Evolutionary conservation across 2,888 invertebrate genomes (phyloP).

Genomic region (Callyntrura guangdongensis): DNA sequence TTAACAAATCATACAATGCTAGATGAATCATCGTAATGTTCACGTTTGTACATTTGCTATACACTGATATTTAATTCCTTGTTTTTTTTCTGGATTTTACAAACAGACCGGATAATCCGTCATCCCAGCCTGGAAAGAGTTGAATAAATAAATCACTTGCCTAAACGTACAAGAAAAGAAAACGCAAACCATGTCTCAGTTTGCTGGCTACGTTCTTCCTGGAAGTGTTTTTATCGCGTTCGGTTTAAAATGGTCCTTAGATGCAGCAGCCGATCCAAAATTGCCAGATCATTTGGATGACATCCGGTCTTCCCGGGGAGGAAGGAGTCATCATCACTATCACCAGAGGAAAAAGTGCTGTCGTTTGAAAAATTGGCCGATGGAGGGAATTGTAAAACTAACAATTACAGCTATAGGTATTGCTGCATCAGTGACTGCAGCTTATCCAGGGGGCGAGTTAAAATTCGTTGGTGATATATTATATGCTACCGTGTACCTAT

Average conservation of each 20-base stretch:
- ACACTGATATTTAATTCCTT: no score
- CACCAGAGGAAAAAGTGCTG: slow-evolving; percentile 70
- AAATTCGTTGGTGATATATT: slow-evolving; percentile 83
- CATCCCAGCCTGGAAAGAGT: no score
- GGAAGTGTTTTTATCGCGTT: slow-evolving; percentile 84
- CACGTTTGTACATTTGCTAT: neutral
- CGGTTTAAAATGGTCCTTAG: slow-evolving; percentile 84
- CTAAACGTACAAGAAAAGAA: neutral
- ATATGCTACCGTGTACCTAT: slow-evolving; percentile 86
- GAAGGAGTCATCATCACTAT: slow-evolving; percentile 52
- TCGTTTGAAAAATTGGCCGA: slow-evolving; percentile 79
- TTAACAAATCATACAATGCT: neutral
- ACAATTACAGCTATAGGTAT: slow-evolving; percentile 82
- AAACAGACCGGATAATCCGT: no score
- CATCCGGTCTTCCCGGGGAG: slow-evolving; percentile 65
- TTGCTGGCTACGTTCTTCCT: slow-evolving; percentile 84
- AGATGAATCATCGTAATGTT: neutral
- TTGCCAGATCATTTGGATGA: slow-evolving; percentile 67
- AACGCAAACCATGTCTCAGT: slow-evolving; percentile 81
- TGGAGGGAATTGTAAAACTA: slow-evolving; percentile 84
- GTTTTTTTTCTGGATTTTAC: no score
- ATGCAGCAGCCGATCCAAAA: slow-evolving; percentile 81
- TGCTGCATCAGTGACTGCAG: slow-evolving; percentile 78
- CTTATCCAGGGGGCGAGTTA: slow-evolving; percentile 80
- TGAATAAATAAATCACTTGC: neutral